Evolutionary conservation across 2,888 invertebrate species (phyloP), one percentile per base, ranked within the genome.

Genomic region (Atrina japonica): DNA sequence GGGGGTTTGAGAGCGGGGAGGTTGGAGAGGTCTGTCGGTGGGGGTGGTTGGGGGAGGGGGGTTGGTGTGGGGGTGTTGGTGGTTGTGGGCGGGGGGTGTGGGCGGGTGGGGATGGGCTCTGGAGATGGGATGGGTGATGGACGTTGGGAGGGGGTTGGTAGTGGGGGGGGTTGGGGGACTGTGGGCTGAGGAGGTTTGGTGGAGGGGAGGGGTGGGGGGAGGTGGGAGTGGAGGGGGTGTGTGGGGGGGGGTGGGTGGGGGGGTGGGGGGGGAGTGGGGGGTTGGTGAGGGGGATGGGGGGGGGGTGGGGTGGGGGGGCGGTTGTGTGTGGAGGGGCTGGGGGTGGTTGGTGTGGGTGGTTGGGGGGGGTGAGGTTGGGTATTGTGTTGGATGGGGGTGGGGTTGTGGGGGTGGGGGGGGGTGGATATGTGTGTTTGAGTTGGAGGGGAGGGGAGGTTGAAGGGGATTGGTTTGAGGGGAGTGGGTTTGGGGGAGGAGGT

Each of bases 251-350:
- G n/a, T n/a, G n/a, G n/a, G n/a, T n/a, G n/a, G n/a, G n/a, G n/a
- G n/a, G n/a, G n/a, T n/a, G n/a, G n/a, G n/a, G n/a, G n/a, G n/a
- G n/a, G n/a, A n/a, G n/a, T n/a, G n/a, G n/a, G n/a, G n/a, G n/a
- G n/a, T n/a, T n/a, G n/a, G n/a, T n/a, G n/a, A n/a, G n/a, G n/a
- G n/a, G n/a, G n/a, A n/a, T n/a, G n/a, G n/a, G n/a, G n/a, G n/a
- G n/a, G n/a, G n/a, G n/a, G n/a, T n/a, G n/a, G n/a, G n/a, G n/a
- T n/a, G n/a, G n/a, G n/a, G n/a, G n/a, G n/a, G n/a, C n/a, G n/a
- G n/a, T n/a, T n/a, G n/a, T n/a, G n/a, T n/a, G n/a, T n/a, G 50
- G 27, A 49, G 27, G 59, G 23, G 58, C n/a, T 25, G 16, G 59
- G 27, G 25, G 49, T 23, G 27, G n/a, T 35, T 7, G 41, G 52